phyloP scores from a whole-genome alignment of 1,140 invertebrate species.

The Telenomus remus region DNA sequence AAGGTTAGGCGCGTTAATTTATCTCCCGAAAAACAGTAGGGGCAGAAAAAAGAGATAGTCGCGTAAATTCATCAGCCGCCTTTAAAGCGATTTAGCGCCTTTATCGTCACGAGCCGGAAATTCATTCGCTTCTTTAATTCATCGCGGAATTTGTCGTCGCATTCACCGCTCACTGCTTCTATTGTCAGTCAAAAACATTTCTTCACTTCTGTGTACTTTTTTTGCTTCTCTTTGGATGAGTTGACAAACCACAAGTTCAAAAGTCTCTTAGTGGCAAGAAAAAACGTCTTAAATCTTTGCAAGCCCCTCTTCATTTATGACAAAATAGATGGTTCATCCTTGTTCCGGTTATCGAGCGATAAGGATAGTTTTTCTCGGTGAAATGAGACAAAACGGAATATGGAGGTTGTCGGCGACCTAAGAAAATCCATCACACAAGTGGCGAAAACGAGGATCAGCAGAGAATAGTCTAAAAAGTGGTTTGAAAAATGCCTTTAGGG shows the following conservation, averaged over 20 bases:
- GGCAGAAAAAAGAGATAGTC: constrained; percentile 13
- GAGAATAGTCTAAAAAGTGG: not conserved
- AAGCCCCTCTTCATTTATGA: too few relatives aligned
- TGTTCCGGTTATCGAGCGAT: constrained; percentile 38
- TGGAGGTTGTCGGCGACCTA: constrained; percentile 26
- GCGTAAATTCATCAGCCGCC: constrained; percentile 26
- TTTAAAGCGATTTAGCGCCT: constrained; percentile 10
- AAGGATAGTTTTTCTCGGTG: constrained; percentile 42
- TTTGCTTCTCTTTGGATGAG: too few relatives aligned
- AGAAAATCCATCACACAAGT: constrained; percentile 25
- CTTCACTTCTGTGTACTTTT: too few relatives aligned
- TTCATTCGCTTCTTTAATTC: constrained; percentile 27
- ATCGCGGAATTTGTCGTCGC: constrained; percentile 7
- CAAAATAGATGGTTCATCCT: too few relatives aligned
- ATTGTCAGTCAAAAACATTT: too few relatives aligned
- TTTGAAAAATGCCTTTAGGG: too few relatives aligned
- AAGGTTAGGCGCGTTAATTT: constrained; percentile 50
- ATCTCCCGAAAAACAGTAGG: constrained; percentile 19
- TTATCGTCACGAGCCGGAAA: constrained; percentile 10
- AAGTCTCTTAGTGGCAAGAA: too few relatives aligned
- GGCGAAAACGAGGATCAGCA: not conserved
- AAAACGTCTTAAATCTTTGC: too few relatives aligned
- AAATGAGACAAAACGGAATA: constrained; percentile 43
- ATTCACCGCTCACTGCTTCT: constrained; percentile 3
- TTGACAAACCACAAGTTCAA: constrained; percentile 24